phyloP scores from a whole-genome alignment of 2,888 invertebrate genomes.

The Acronicta alni region DNA sequence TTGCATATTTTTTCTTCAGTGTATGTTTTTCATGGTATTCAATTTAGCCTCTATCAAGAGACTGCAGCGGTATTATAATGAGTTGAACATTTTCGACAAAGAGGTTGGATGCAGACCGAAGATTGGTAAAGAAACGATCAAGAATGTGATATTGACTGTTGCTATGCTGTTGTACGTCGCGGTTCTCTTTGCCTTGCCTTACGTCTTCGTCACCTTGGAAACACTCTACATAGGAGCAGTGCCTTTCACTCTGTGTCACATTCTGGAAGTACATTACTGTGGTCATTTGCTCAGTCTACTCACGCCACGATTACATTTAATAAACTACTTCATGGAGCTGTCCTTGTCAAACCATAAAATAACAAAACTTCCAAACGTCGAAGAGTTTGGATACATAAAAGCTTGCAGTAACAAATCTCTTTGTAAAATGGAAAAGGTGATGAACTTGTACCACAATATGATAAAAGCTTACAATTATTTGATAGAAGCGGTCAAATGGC shows the following conservation, averaged over 20 bases:
- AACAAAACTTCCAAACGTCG: slow-evolving; percentile 49
- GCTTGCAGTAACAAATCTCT: slow-evolving; percentile 53
- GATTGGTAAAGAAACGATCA: slow-evolving; percentile 57
- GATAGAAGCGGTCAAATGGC: slow-evolving; percentile 77
- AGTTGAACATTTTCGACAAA: slow-evolving; percentile 68
- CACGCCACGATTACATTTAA: slow-evolving; percentile 66
- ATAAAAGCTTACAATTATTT: slow-evolving; percentile 71
- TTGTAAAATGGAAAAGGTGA: slow-evolving; percentile 68
- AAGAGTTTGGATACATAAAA: slow-evolving; percentile 56
- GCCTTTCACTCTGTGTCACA: slow-evolving; percentile 56
- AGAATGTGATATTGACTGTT: slow-evolving; percentile 56
- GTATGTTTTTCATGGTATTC: slow-evolving; percentile 55
- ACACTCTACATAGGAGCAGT: slow-evolving; percentile 34
- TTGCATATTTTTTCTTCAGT: slow-evolving; percentile 38
- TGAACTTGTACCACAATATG: slow-evolving; percentile 72
- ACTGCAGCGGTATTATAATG: slow-evolving; percentile 62
- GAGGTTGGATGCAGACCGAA: slow-evolving; percentile 67
- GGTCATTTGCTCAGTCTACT: slow-evolving; percentile 73
- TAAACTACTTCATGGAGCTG: slow-evolving; percentile 70
- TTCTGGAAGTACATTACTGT: slow-evolving; percentile 68
- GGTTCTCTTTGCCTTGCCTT: slow-evolving; percentile 42
- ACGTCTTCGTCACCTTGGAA: slow-evolving; percentile 21
- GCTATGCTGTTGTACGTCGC: slow-evolving; percentile 49
- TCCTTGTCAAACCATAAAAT: slow-evolving; percentile 57
- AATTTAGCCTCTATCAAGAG: slow-evolving; percentile 61